Evolutionary conservation across 1,140 invertebrate species (phyloP).

Genomic region (Oppia nitens): DNA sequence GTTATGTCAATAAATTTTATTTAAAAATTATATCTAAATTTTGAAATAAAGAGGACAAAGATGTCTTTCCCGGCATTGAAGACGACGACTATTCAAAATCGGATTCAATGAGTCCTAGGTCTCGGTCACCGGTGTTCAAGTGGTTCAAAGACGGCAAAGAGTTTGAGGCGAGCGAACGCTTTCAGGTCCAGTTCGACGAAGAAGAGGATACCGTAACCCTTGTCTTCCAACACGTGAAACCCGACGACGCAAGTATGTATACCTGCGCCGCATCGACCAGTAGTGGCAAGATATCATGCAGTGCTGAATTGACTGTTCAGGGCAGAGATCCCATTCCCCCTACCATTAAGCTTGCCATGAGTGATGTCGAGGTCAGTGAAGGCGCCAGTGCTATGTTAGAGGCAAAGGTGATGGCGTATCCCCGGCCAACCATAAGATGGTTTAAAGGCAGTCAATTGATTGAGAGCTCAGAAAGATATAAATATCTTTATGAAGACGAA

Average conservation of each 20-base stretch:
- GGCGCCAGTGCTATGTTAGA: constrained; percentile 91
- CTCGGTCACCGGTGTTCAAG: constrained; percentile 55
- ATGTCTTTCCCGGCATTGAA: constrained; percentile 14
- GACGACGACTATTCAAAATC: not conserved
- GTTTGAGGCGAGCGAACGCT: constrained; percentile 78
- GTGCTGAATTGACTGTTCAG: constrained; percentile 78
- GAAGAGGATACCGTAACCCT: constrained; percentile 78
- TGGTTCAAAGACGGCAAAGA: constrained; percentile 74
- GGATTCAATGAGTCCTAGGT: constrained; percentile 37
- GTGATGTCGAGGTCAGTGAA: constrained; percentile 55
- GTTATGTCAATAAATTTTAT: not conserved
- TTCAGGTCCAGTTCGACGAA: constrained; percentile 75
- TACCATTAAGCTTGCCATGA: not conserved
- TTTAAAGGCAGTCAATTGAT: constrained; percentile 21
- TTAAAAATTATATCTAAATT: constrained; percentile 1
- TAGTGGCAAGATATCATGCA: constrained; percentile 82
- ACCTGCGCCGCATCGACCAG: constrained; percentile 85
- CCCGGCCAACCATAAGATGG: constrained; percentile 78
- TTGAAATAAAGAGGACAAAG: constrained; percentile 11
- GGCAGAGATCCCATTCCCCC: constrained; percentile 30
- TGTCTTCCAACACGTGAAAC: constrained; percentile 80
- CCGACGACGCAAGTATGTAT: constrained; percentile 81
- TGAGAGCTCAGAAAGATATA: constrained; percentile 12
- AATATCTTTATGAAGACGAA: constrained; percentile 74
- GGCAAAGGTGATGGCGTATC: constrained; percentile 75